Evolutionary conservation across 2,888 invertebrate genomes (phyloP).

Genomic region (Amphipyra berbera): DNA sequence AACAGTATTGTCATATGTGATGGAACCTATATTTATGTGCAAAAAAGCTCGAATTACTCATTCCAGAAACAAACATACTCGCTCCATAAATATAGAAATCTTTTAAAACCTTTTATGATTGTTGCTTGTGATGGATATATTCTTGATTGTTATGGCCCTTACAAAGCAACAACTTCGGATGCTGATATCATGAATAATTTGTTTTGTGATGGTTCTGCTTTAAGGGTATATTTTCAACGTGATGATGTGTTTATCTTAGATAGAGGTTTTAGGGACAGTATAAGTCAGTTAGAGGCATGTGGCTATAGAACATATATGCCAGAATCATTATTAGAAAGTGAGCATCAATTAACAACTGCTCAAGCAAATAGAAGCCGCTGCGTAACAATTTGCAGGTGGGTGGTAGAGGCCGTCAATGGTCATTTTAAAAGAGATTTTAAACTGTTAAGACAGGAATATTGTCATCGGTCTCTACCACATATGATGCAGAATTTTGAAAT

Average conservation of each 20-base stretch:
- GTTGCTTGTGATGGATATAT: slow-evolving; percentile 9
- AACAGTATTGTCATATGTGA: slow-evolving; percentile 8
- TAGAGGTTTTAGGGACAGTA: slow-evolving; percentile 11
- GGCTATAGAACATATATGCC: slow-evolving; percentile 10
- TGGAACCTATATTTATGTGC: slow-evolving; percentile 8
- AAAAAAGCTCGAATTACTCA: slow-evolving; percentile 5
- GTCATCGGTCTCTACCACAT: slow-evolving; percentile 30
- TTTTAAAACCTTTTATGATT: slow-evolving; percentile 1
- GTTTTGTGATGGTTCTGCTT: slow-evolving; percentile 9
- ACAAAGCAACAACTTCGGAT: slow-evolving; percentile 6
- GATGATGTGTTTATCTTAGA: slow-evolving; percentile 13
- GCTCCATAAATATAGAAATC: slow-evolving; percentile 10
- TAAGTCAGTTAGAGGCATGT: slow-evolving; percentile 8
- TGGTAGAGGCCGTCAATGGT: slow-evolving; percentile 14
- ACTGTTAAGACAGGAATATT: slow-evolving; percentile 26
- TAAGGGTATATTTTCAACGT: slow-evolving; percentile 3
- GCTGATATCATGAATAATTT: slow-evolving; percentile 7
- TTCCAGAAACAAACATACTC: slow-evolving; percentile 9
- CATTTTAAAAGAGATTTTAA: slow-evolving; percentile 16
- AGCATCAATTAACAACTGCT: slow-evolving; percentile 10
- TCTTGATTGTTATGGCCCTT: slow-evolving; percentile 6
- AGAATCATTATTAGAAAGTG: slow-evolving; percentile 2
- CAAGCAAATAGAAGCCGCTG: slow-evolving; percentile 19
- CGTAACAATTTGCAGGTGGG: slow-evolving; percentile 11
- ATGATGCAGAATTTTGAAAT: slow-evolving; percentile 42